Base-by-base conservation (phyloP, 1,140 invertebrate genomes). In the Drosophila lacertosa region DNA sequence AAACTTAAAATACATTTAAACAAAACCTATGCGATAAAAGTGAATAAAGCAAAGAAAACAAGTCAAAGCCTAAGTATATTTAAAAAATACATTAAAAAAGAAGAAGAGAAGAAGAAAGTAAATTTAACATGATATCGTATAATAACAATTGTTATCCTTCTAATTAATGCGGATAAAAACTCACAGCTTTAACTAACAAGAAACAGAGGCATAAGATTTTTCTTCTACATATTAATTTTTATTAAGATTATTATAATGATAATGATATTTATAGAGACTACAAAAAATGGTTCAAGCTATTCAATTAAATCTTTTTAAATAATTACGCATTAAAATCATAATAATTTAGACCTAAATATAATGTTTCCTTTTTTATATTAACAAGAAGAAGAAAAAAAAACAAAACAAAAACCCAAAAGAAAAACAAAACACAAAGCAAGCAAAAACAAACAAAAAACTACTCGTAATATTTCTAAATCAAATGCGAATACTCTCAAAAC, bases 131-230 rank as follows among this genome's bases (percentile, higher is more conserved):
- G n/a, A 60, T 47, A 62, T 63, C 22, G 26, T 13, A 65, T 71
- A 57, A 67, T 73, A 59, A 63, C 42, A 81, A 80, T 81, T 81
- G 74, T 88, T 88, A 88, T 88, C 74, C 82, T 89, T 88, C 66
- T 74, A 75, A 82, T 89, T 88, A 82, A 82, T 88, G 82, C 82
- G 83, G 77, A 88, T 86, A 89, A 89, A 88, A 89, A 89, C 86
- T 89, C 86, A 89, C 86, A 89, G 86, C 86, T 89, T 89, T 89
- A 89, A 89, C 74, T 89, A 76, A 89, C 57, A 39, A 39, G 68
- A 83, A 89, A 80, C 77, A 75, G 74, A 89, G 78, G 82, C 83
- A 88, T 81, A 89, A 88, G 82, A 86, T 89, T 88, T 88, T 88
- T 88, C 82, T 88, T 88, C 82, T 88, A 88, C 66, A 88, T 88